Percentiles rank a stretch among this genome's conserved stretches.
Conservation (phyloP, 53 echinoderm and acorn worm species). For the Mesocentrotus franciscanus region DNA sequence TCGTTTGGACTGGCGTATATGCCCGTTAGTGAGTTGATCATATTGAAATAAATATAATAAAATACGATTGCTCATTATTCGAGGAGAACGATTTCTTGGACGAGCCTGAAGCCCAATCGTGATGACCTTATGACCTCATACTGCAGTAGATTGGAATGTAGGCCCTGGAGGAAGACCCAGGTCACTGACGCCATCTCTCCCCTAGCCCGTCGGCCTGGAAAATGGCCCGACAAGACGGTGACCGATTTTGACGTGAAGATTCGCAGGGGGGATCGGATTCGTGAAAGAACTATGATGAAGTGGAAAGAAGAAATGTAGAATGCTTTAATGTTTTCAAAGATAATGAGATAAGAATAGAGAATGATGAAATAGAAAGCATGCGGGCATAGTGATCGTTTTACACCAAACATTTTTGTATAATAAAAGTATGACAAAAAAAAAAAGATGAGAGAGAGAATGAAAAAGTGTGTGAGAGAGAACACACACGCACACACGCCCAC, state of each 20-base stretch:
- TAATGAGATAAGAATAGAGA: not conserved
- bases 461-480: too few species aligned
- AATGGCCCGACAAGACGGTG: not conserved
- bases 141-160: conserved; percentile 51
- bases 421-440: not conserved
- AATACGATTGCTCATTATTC: not conserved
- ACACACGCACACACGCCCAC: too few species aligned
- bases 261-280: not conserved
- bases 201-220: conserved; percentile 1
- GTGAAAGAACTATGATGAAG: not conserved
- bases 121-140: conserved; percentile 28
- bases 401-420: too few species aligned
- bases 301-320: not conserved
- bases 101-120: conserved; percentile 5
- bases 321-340: not conserved
- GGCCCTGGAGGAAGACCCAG: conserved; percentile 44
- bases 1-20: not conserved
- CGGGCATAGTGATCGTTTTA: too few species aligned
- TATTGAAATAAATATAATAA: not conserved
- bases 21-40: not conserved
- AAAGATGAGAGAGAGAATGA: not conserved
- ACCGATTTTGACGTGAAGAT: conserved; percentile 14
- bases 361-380: too few species aligned
- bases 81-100: conserved; percentile 15
- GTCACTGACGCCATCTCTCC: conserved; percentile 51